Base-by-base conservation (phyloP, 1,140 invertebrate species). In the Bombyx mandarina region DNA sequence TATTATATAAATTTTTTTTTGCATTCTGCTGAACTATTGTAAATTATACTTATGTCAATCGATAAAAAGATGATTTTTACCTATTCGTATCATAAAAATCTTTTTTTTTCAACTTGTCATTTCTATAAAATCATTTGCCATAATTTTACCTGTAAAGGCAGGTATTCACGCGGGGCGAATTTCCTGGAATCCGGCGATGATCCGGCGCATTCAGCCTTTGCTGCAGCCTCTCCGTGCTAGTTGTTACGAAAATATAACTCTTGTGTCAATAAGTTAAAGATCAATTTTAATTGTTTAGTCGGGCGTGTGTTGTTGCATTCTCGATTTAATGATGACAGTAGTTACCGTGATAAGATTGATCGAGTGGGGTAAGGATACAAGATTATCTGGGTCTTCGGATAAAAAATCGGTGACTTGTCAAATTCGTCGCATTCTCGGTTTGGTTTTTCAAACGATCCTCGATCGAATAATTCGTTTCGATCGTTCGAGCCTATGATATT, bases 121-220 rank as follows among this genome's bases (percentile, higher is more conserved):
- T 26, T 63, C 54, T 64, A 59, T 35, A 45, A 26, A 10, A 56
- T 61, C 54, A 53, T 43, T 57, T 56, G 35, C 42, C 56, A 60
- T 52, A 60, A 18, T 43, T 53, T 75, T 86, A 85, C 83, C 80
- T 86, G 82, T 81, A 79, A 75, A 69, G 67, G 77, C 82, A 87
- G 83, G 83, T 87, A 86, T 85, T 82, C 76, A 85, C 75, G 78
- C 80, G 79, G 76, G 76, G 75, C 79, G 75, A 85, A 82, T 85
- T 87, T 87, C 82, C 77, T 77, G 82, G 84, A 87, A 87, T 87
- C 80, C 74, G 52, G 75, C 82, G 82, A 87, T 87, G 84, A 87
- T 87, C 84, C 82, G 63, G 66, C 75, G 77, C 69, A 72, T 80
- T 73, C 71, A 69, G 56, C 66, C 67, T 71, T 65, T 67, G 58